Percentiles rank a stretch among this genome's conserved stretches.
Conservation (phyloP, 1,140 invertebrate species). For the Delia radicum region DNA sequence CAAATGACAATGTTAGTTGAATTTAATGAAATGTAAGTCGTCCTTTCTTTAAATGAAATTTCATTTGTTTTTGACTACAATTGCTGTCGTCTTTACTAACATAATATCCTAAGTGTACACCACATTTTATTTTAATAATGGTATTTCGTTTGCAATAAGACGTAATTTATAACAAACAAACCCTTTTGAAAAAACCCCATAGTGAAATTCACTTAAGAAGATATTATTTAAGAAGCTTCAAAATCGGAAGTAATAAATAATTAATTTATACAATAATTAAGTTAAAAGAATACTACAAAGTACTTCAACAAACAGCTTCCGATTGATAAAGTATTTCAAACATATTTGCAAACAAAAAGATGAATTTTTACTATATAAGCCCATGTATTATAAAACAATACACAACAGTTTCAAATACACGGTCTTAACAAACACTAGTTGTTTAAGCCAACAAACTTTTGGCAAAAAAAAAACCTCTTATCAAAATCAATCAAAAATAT, state of each 20-base stretch:
- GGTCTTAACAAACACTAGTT: constrained; percentile 7
- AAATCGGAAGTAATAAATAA: constrained; percentile 1
- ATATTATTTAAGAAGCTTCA: neutral
- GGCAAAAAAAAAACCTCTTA: neutral
- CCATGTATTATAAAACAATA: neutral
- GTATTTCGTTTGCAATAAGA: too few relatives aligned
- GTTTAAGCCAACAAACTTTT: constrained; percentile 7
- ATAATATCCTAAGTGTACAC: too few relatives aligned
- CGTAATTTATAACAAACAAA: too few relatives aligned
- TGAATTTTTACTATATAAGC: constrained; percentile 7
- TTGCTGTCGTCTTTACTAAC: too few relatives aligned
- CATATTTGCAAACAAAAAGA: neutral
- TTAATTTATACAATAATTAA: neutral
- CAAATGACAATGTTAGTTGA: too few relatives aligned
- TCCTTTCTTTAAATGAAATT: too few relatives aligned
- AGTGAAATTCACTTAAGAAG: neutral
- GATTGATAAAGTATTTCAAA: neutral
- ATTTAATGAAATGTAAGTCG: too few relatives aligned
- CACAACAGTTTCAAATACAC: constrained; percentile 7
- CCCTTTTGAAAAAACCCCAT: too few relatives aligned
- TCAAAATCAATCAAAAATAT: constrained; percentile 10
- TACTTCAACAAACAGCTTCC: neutral
- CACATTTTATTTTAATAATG: too few relatives aligned
- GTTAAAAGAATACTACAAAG: neutral
- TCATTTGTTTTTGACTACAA: too few relatives aligned